Conservation (phyloP, 2,113 vertebrate species). For the Erythrolamprus reginae region DNA sequence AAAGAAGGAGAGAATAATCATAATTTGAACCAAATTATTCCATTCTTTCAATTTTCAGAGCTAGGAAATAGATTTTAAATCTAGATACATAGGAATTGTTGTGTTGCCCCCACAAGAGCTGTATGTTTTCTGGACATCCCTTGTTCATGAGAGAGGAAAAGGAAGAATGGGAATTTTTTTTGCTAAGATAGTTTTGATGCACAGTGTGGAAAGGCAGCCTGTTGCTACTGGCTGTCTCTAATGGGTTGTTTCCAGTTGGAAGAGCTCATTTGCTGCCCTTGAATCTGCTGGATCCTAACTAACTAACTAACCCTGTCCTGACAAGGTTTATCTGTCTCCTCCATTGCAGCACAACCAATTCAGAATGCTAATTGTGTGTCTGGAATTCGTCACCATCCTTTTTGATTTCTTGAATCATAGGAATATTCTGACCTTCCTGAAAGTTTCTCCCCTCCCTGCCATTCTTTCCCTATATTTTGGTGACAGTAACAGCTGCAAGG, state of each 20-base stretch:
- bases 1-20: not conserved
- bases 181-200: not conserved
- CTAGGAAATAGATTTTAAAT: not conserved
- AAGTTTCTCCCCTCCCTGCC: not conserved
- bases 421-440: not conserved
- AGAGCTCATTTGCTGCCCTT: not conserved
- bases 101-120: too few species aligned
- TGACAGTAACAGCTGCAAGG: not conserved
- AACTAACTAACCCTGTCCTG: not conserved
- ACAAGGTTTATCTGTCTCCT: not conserved
- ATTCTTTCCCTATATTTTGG: not conserved
- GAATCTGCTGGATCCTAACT: not conserved
- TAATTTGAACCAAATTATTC: not conserved
- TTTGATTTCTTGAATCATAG: not conserved
- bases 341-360: not conserved
- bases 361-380: too few species aligned
- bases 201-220: not conserved
- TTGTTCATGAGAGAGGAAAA: not conserved
- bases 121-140: not conserved
- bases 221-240: not conserved
- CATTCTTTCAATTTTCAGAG: not conserved
- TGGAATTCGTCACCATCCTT: not conserved
- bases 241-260: not conserved
- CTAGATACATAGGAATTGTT: not conserved
- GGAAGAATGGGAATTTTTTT: not conserved